Conservation (phyloP, 2,797 vertebrate genomes). For the Brachymystax lenok region DNA sequence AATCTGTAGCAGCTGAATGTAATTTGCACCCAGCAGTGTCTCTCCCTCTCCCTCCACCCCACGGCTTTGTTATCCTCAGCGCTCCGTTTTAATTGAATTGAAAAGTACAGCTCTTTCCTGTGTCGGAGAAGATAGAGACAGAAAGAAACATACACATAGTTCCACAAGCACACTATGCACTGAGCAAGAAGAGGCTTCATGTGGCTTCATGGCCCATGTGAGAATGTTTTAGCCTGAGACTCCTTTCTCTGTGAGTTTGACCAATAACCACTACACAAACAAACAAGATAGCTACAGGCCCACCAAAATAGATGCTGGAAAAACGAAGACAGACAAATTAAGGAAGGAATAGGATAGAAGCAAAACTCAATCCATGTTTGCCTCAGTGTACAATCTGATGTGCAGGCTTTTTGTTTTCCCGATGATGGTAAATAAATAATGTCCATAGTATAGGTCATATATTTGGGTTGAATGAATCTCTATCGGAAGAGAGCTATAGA, state of each 20-base stretch:
- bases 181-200: not conserved
- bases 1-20: constrained; percentile 28
- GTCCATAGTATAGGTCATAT: not conserved
- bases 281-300: not conserved
- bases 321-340: not conserved
- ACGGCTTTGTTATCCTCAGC: constrained; percentile 16
- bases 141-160: constrained; percentile 1
- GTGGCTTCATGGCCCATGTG: not conserved
- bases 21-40: constrained; percentile 22
- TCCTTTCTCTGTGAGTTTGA: not conserved
- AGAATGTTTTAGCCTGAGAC: not conserved
- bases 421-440: not conserved
- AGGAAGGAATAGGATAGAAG: not conserved
- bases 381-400: not conserved
- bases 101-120: constrained; percentile 7
- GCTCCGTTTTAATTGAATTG: constrained; percentile 30
- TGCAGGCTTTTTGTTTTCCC: not conserved
- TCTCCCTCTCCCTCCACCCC: not conserved
- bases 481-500: not conserved
- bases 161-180: not conserved
- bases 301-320: not conserved
- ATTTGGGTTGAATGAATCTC: not conserved
- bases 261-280: not conserved
- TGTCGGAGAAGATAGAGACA: not conserved
- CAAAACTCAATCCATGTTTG: not conserved